Percentiles rank a stretch among this genome's conserved stretches.
Evolutionary conservation across 1,140 invertebrate species (phyloP).

Genomic region (Euwallacea fornicatus): DNA sequence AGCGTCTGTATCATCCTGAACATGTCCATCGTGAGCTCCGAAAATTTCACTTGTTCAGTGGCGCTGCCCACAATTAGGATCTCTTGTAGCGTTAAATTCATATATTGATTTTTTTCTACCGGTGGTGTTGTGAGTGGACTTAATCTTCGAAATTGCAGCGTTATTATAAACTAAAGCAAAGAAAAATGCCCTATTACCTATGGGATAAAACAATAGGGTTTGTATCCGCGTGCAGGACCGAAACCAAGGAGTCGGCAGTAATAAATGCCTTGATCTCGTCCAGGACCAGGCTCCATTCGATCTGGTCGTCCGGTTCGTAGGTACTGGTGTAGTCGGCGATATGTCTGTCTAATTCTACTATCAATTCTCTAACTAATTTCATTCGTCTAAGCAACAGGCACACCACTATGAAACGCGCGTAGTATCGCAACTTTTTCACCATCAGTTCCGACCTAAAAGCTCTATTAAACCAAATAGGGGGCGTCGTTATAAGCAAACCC

Average conservation of each 20-base stretch:
- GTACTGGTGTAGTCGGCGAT: constrained; percentile 93
- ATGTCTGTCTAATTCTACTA: constrained; percentile 87
- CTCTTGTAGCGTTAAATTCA: constrained; percentile 89
- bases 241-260: constrained; percentile 86
- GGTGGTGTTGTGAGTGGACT: constrained; percentile 84
- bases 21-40: constrained; percentile 97
- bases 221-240: constrained; percentile 83
- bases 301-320: constrained; percentile 94
- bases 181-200: constrained; percentile 59
- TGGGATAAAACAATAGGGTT: constrained; percentile 82
- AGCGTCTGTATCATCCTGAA: constrained; percentile 95
- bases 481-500: constrained; percentile 25
- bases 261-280: constrained; percentile 95
- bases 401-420: constrained; percentile 95
- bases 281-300: constrained; percentile 93
- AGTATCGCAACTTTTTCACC: constrained; percentile 97
- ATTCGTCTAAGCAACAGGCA: constrained; percentile 93
- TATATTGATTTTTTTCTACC: constrained; percentile 80
- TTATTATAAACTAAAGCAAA: neutral
- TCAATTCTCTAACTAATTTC: constrained; percentile 89
- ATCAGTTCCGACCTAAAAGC: constrained; percentile 81
- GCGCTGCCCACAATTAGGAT: constrained; percentile 94
- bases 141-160: constrained; percentile 61
- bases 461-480: neutral
- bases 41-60: constrained; percentile 96